Base-by-base conservation (phyloP, 2,113 vertebrate species). In the Bufo gargarizans region DNA sequence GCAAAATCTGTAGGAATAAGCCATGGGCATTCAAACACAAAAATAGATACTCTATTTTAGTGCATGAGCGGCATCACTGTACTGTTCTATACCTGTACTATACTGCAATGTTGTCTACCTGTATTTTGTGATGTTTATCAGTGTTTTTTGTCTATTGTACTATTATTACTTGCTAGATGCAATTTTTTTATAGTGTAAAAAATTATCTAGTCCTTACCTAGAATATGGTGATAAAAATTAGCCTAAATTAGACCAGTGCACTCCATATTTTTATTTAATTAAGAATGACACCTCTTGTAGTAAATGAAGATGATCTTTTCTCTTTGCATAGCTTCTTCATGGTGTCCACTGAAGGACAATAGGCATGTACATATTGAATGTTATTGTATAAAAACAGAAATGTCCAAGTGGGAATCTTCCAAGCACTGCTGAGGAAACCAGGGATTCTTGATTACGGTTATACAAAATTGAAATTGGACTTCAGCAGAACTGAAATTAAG, bases 401-500 rank as follows among this genome's bases (percentile, higher is more conserved):
- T 63, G 58, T 63, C 63, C 58, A 47, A 82, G 43, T 20, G 45
- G 20, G n/a, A 33, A 84, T 84, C 47, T 33, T 84, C 63, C 47
- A 71, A 71, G 63, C n/a, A 50, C 47, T 33, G 59, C 63, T 55
- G 65, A 71, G 82, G 50, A 84, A 84, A 84, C 11, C 45, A 14
- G 8, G 81, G n/a, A 55, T 50, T 67, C 63, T 71, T 84, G 63
- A 53, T 55, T 84, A 69, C 14, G 67, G 13, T 67, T 84, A 84
- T 33, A 65, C 63, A 71, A 71, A 13, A 83, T 55, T 45, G 53
- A 85, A 59, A 74, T 56, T 74, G 53, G 55, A 19, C 50, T 74
- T 85, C 69, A 58, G 67, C 33, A 85, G 8, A 76, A 85, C 53
- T 59, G 53, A 74, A 33, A 74, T 85, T 85, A 85, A 76, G 67